Conservation (phyloP, 2,113 vertebrate genomes). For the Galemys pyrenaicus region DNA sequence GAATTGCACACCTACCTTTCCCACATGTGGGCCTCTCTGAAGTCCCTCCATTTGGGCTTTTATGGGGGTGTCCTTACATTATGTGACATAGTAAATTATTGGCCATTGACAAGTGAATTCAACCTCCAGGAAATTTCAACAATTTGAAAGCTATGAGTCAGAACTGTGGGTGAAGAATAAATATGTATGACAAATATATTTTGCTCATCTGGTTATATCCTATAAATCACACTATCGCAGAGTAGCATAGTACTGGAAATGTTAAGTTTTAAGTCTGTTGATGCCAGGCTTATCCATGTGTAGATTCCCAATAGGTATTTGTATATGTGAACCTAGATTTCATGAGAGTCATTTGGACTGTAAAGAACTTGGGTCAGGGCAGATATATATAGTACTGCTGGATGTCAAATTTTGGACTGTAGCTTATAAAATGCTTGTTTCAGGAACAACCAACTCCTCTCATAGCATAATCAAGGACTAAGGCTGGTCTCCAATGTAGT, state of each 20-base stretch:
- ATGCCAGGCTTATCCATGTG: background rate
- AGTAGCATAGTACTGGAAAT: background rate
- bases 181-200: too few relatives aligned
- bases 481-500: background rate
- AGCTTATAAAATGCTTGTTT: background rate
- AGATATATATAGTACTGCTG: background rate
- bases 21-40: too few relatives aligned
- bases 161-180: too few relatives aligned
- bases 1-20: too few relatives aligned
- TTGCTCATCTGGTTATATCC: too few relatives aligned
- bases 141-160: too few relatives aligned
- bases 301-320: background rate
- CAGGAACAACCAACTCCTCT: background rate
- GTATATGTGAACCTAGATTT: background rate
- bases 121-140: too few relatives aligned
- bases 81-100: too few relatives aligned
- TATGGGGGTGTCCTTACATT: too few relatives aligned
- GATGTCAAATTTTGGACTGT: background rate
- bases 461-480: background rate
- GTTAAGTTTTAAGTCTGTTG: background rate
- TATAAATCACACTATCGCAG: too few relatives aligned
- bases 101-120: too few relatives aligned
- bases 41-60: too few relatives aligned
- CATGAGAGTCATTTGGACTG: background rate
- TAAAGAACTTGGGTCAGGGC: background rate